A percentile compares a stretch with the other conserved stretches of the same genome.
Evolutionary conservation across 2,113 vertebrate species (phyloP).

Genomic region (Gallinago paraguaiae): DNA sequence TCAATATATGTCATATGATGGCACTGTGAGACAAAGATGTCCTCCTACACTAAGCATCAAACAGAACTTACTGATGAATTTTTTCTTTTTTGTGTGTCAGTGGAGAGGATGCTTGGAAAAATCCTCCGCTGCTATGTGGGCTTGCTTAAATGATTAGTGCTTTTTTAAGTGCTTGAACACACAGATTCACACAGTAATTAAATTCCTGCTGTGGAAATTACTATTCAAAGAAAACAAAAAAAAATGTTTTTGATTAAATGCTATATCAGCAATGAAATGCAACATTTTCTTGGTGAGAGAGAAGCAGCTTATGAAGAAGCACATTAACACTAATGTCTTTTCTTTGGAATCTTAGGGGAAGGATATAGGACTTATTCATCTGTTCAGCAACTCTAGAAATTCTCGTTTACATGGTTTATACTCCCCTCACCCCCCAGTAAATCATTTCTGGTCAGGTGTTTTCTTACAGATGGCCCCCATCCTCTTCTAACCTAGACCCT

Average conservation of each 20-base stretch:
- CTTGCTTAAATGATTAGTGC: conserved; percentile 41
- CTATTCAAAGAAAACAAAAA: conserved; percentile 42
- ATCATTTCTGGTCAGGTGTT: neutral
- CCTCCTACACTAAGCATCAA: conserved; percentile 9
- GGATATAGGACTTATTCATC: neutral
- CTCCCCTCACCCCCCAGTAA: neutral
- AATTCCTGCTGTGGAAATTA: conserved; percentile 40
- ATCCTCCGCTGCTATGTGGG: conserved; percentile 28
- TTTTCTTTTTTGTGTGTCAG: conserved; percentile 13
- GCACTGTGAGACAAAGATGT: conserved; percentile 41
- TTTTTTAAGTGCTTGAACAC: conserved; percentile 11
- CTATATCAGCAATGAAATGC: neutral
- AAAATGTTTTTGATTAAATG: conserved; percentile 9
- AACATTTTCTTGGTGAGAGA: neutral
- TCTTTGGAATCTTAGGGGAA: neutral
- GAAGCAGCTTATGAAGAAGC: neutral
- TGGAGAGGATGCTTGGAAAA: conserved; percentile 1
- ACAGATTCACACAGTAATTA: conserved; percentile 49
- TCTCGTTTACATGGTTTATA: neutral
- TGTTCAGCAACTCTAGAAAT: neutral
- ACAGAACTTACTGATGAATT: neutral
- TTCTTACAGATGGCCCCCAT: neutral
- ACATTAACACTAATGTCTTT: neutral
- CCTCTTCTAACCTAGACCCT: neutral
- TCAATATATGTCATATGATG: conserved; percentile 45